phyloP scores from a whole-genome alignment of 2,113 vertebrate species.

The Eonycteris spelaea region DNA sequence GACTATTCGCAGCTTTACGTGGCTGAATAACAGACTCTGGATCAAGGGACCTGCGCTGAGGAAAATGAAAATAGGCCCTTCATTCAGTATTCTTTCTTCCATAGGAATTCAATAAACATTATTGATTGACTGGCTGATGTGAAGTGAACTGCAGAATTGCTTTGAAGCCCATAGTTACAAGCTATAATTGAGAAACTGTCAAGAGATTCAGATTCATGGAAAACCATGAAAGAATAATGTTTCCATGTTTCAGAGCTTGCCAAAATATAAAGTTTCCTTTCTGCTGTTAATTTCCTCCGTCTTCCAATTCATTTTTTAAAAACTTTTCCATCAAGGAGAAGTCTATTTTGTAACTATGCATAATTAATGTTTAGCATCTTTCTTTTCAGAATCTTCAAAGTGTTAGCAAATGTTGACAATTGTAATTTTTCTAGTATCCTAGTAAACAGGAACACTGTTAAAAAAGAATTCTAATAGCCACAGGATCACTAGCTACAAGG shows the following conservation, averaged over 20 bases:
- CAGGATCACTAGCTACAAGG: background rate
- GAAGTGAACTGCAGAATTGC: conserved; percentile 40
- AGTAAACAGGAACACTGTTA: background rate
- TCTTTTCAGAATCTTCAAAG: conserved; percentile 43
- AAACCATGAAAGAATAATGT: conserved; percentile 63
- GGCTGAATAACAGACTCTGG: background rate
- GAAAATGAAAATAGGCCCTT: conserved; percentile 42
- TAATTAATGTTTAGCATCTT: conserved; percentile 48
- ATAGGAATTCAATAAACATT: conserved; percentile 48
- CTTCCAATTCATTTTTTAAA: conserved; percentile 42
- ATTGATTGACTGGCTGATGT: conserved; percentile 29
- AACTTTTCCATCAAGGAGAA: conserved; percentile 48
- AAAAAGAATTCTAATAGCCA: conserved; percentile 18
- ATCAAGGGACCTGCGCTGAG: background rate
- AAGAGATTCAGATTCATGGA: conserved; percentile 56
- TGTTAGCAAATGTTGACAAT: conserved; percentile 19
- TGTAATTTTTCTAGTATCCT: conserved; percentile 20
- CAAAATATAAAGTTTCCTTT: conserved; percentile 65
- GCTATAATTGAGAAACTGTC: conserved; percentile 56
- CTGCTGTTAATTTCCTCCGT: conserved; percentile 62
- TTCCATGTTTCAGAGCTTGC: conserved; percentile 46
- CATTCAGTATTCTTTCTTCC: background rate
- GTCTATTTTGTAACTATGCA: conserved; percentile 32
- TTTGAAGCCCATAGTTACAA: conserved; percentile 62
- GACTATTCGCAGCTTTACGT: conserved; percentile 7